Evolutionary conservation across 2,797 vertebrate genomes (phyloP), one percentile per base, ranked within the genome.

Genomic region (Cottoperca gobio): DNA sequence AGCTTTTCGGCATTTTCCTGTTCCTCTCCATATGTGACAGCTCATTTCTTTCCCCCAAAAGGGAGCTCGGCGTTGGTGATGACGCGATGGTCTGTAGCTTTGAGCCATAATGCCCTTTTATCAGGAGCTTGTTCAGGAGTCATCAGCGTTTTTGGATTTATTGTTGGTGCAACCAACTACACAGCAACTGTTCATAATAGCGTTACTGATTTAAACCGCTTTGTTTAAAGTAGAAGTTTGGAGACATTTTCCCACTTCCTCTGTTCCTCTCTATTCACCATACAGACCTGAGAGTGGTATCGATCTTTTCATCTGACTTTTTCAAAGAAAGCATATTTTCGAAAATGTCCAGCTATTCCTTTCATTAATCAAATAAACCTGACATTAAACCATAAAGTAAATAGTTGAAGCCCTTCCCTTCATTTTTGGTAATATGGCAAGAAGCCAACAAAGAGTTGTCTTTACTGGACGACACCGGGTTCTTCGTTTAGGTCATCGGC

Each of bases 401-500:
- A 46, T 4, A 40, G 4, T 9, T 42, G 19, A 5, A 65, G 9
- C 2, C 16, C 6, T 49, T 3, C 0, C 12, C 13, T 76, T 9
- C 37, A 1, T 24, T n/a, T 13, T 10, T 39, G 14, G 19, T 54
- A 1, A 50, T 58, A 63, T 7, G 2, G 4, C 57, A 37, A 55
- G 31, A 39, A 33, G 17, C 7, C 42, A 60, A 49, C n/a, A 61
- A 52, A 26, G 12, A 35, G 6, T 16, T 28, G 31, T 40, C 37
- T 67, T 81, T 23, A 52, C 53, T 46, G 14, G 39, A 74, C 70
- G 16, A 35, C 33, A 52, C 43, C 43, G 49, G 42, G 14, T 8
- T 43, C 70, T 67, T 78, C 16, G 50, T 17, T 37, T 71, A 83
- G 48, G 64, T 86, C 75, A 76, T 71, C 59, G 74, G 64, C 60